phyloP scores from a whole-genome alignment of 2,888 invertebrate species.

The Ochropleura plecta region DNA sequence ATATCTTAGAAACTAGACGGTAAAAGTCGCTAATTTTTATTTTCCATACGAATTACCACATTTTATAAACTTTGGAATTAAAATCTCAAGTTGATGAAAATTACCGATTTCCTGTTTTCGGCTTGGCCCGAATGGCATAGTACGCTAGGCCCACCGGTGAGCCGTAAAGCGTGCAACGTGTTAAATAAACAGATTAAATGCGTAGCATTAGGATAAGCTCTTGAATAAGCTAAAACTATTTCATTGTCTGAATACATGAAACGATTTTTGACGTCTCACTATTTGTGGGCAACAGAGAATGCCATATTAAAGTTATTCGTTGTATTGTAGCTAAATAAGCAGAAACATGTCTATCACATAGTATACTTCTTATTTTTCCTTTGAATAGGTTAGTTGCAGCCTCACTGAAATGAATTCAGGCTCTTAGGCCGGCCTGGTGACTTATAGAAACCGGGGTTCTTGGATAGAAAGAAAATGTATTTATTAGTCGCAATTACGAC shows the following conservation, averaged over 20 bases:
- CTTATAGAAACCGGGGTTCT: neutral
- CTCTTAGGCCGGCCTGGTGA: neutral
- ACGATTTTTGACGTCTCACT: neutral
- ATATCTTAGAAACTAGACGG: no score
- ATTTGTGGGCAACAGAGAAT: neutral
- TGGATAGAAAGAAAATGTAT: no score
- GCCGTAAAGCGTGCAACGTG: no score
- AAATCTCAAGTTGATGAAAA: no score
- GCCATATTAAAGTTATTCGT: neutral
- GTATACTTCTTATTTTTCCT: no score
- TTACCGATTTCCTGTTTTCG: no score
- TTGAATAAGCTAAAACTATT: neutral
- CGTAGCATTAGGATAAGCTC: neutral
- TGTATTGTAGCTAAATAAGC: neutral
- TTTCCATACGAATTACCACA: no score
- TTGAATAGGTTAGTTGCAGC: neutral
- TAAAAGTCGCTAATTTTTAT: no score
- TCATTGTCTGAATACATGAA: neutral
- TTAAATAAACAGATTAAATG: constrained; percentile 1
- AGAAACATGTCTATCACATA: neutral
- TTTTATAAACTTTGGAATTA: no score
- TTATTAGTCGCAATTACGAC: no score
- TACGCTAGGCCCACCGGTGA: no score
- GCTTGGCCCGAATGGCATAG: no score
- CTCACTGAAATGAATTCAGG: neutral